These are phyloP conservation scores for Zygaena filipendulae DNA, from an alignment of 2,888 invertebrate genomes.

Conservation along the genomic window DNA sequence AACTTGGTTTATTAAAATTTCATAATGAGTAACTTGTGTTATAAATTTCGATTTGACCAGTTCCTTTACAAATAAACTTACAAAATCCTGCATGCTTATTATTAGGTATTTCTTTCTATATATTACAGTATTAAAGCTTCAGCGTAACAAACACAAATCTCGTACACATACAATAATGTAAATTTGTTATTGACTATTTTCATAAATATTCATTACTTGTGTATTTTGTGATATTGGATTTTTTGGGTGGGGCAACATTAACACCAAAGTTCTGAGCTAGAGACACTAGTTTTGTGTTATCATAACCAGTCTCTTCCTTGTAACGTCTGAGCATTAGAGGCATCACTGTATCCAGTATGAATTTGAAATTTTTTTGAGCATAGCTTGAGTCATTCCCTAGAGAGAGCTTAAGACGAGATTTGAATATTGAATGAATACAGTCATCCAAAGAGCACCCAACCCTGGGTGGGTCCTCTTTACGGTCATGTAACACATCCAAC, in stretches of 20 bases:
- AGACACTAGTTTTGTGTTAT: constrained; percentile 59
- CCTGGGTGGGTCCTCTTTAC: no score
- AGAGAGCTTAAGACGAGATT: constrained; percentile 74
- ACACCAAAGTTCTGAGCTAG: constrained; percentile 67
- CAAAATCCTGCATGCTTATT: constrained; percentile 62
- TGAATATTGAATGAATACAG: constrained; percentile 78
- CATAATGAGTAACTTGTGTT: constrained; percentile 60
- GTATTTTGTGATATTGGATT: constrained; percentile 74
- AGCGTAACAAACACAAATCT: constrained; percentile 61
- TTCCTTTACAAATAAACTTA: constrained; percentile 63
- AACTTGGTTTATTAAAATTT: constrained; percentile 60
- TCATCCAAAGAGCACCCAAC: no score
- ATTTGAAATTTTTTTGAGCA: constrained; percentile 75
- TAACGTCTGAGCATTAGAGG: constrained; percentile 72
- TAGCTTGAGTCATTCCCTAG: constrained; percentile 51
- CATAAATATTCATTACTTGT: constrained; percentile 74
- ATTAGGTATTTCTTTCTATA: no score
- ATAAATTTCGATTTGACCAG: constrained; percentile 61
- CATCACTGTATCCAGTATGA: constrained; percentile 74
- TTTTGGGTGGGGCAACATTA: constrained; percentile 63
- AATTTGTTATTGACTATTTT: constrained; percentile 49
- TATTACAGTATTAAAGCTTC: constrained; percentile 66
- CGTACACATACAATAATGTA: constrained; percentile 31
- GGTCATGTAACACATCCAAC: constrained; percentile 77
- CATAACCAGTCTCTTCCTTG: constrained; percentile 69